These are phyloP conservation scores for Leptogaster cylindrica DNA, from an alignment of 2,888 invertebrate genomes.

Conservation along the genomic window DNA sequence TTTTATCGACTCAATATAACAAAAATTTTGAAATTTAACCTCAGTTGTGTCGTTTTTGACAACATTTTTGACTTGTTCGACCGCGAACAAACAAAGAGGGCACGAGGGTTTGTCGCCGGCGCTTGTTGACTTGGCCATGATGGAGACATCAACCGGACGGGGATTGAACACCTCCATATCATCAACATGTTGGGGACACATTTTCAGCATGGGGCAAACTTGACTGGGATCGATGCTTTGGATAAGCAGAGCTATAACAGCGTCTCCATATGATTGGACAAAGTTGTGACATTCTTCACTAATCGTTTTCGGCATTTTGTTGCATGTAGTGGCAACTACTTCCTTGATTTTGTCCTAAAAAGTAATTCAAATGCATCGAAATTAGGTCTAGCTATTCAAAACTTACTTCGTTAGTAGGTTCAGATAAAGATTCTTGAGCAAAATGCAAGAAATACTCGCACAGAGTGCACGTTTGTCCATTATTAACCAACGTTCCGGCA, in stretches of 20 bases:
- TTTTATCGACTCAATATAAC: conserved; percentile 18
- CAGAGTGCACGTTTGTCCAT: conserved; percentile 70
- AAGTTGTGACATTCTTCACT: conserved; percentile 74
- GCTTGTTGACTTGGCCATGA: conserved; percentile 56
- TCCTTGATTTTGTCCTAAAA: conserved; percentile 72
- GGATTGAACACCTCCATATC: conserved; percentile 66
- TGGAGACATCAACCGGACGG: conserved; percentile 50
- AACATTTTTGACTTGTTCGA: conserved; percentile 75
- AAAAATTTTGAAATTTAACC: conserved; percentile 60
- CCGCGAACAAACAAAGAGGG: conserved; percentile 82
- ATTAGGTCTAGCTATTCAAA: conserved; percentile 3
- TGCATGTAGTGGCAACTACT: conserved; percentile 73
- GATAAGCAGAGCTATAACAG: conserved; percentile 77
- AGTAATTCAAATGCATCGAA: conserved; percentile 15
- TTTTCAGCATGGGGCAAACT: conserved; percentile 72
- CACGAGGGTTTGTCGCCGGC: conserved; percentile 72
- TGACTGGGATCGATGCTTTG: conserved; percentile 64
- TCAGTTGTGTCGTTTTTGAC: conserved; percentile 78
- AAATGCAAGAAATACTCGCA: conserved; percentile 85
- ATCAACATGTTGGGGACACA: conserved; percentile 69
- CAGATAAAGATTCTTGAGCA: conserved; percentile 74
- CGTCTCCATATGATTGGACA: conserved; percentile 79
- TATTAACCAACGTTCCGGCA: conserved; percentile 57
- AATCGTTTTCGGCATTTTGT: conserved; percentile 69
- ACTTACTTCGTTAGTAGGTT: conserved; percentile 70